These are phyloP conservation scores for Oscheius onirici DNA, from an alignment of 2,888 invertebrate genomes.

Conservation along the genomic window DNA sequence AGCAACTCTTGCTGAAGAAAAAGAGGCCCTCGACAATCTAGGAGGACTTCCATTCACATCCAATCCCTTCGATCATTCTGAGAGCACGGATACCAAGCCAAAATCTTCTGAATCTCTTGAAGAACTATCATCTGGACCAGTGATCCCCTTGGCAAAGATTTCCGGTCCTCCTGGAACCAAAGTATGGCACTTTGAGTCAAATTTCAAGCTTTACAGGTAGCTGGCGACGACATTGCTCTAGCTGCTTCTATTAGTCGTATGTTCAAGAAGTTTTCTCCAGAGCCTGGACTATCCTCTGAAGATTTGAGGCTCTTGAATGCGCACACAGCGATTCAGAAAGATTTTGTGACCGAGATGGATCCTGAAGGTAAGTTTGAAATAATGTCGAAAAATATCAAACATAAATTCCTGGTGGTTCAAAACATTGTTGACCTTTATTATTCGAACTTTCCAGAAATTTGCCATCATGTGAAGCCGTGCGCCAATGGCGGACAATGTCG, in stretches of 20 bases:
- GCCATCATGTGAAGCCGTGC: slow-evolving; percentile 42
- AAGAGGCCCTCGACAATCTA: slow-evolving; percentile 12
- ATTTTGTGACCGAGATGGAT: slow-evolving; percentile 49
- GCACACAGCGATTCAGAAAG: slow-evolving; percentile 44
- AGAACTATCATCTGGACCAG: slow-evolving; percentile 3
- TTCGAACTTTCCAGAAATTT: slow-evolving; percentile 37
- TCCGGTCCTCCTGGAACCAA: not conserved
- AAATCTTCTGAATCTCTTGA: not conserved
- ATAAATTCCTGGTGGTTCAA: not conserved
- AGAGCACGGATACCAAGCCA: not conserved
- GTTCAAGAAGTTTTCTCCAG: slow-evolving; percentile 45
- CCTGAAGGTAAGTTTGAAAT: slow-evolving; percentile 31
- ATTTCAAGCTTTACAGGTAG: slow-evolving; percentile 3
- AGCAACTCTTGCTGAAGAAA: slow-evolving; percentile 11
- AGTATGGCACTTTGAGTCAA: not conserved
- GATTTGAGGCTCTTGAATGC: slow-evolving; percentile 48
- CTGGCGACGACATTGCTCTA: slow-evolving; percentile 12
- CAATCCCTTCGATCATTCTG: not conserved
- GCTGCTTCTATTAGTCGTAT: slow-evolving; percentile 25
- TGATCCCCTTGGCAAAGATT: not conserved
- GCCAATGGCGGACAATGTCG: slow-evolving; percentile 40
- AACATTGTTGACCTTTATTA: not conserved
- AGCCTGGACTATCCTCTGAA: slow-evolving; percentile 30
- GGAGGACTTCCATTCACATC: slow-evolving; percentile 28
- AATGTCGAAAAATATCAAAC: not conserved